Percentiles rank a stretch among this genome's conserved stretches.
Evolutionary conservation across 1,140 invertebrate species (phyloP).

Genomic region (Himalopsyche phryganea): DNA sequence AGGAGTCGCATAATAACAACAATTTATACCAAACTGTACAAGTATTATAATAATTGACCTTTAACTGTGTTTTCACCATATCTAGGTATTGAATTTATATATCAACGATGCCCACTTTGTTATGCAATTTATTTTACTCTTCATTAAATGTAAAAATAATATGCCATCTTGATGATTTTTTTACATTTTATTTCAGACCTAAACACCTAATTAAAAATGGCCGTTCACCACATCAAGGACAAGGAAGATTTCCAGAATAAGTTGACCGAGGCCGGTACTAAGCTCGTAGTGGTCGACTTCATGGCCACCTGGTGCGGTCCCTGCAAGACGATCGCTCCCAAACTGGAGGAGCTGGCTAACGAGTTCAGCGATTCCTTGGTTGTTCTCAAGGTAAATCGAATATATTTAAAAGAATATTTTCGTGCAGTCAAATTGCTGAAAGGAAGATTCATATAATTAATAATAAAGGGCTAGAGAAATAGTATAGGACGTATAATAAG

Average conservation of each 20-base stretch:
- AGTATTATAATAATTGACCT: too few species aligned
- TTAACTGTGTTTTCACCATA: too few species aligned
- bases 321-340: constrained; percentile 88
- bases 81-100: too few species aligned
- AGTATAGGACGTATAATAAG: background rate
- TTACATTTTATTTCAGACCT: constrained; percentile 8
- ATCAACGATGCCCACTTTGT: too few species aligned
- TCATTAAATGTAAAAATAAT: too few species aligned
- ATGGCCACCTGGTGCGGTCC: constrained; percentile 87
- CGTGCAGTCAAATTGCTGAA: background rate
- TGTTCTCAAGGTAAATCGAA: constrained; percentile 54
- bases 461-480: background rate
- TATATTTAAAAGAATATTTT: background rate
- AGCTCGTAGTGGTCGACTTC: constrained; percentile 88
- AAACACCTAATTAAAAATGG: constrained; percentile 34
- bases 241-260: constrained; percentile 66
- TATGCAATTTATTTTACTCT: too few species aligned
- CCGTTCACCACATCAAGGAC: constrained; percentile 51
- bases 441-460: background rate
- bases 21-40: too few species aligned
- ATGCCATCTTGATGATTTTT: too few species aligned
- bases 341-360: constrained; percentile 62
- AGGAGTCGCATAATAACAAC: too few species aligned
- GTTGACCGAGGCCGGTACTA: constrained; percentile 71
- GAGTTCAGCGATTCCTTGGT: constrained; percentile 54